These are phyloP conservation scores for Lepidonotus clava DNA, from an alignment of 2,888 invertebrate genomes.

Conservation along the genomic window DNA sequence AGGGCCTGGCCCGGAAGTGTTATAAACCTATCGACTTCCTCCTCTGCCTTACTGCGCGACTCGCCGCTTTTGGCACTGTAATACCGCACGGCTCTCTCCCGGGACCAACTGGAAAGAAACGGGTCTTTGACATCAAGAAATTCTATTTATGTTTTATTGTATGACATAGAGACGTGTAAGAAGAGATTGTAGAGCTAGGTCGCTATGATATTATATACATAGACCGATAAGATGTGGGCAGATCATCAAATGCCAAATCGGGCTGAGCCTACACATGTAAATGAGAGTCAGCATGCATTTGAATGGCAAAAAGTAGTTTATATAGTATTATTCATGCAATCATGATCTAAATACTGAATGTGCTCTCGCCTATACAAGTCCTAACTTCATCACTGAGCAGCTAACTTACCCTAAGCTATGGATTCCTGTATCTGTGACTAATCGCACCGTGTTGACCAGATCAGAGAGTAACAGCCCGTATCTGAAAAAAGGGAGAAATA, in stretches of 20 bases:
- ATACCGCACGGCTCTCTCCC: slow-evolving; percentile 57
- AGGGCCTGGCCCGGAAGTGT: slow-evolving; percentile 61
- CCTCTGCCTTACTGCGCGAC: slow-evolving; percentile 37
- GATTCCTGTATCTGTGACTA: slow-evolving; percentile 61
- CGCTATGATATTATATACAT: too few relatives aligned
- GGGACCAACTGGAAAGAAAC: slow-evolving; percentile 57
- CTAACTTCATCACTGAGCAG: background rate
- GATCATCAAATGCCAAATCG: too few relatives aligned
- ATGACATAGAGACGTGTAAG: too few relatives aligned
- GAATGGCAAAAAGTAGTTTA: background rate
- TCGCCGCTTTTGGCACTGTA: slow-evolving; percentile 54
- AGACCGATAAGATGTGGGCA: too few relatives aligned
- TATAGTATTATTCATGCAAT: background rate
- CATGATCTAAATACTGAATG: too few relatives aligned
- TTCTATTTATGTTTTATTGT: too few relatives aligned
- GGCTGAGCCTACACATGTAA: too few relatives aligned
- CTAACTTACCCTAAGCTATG: slow-evolving; percentile 60
- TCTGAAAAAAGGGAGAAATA: slow-evolving; percentile 37
- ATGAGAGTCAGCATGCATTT: background rate
- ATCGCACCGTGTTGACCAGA: slow-evolving; percentile 55
- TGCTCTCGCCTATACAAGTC: too few relatives aligned
- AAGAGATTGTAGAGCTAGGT: too few relatives aligned
- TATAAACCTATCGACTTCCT: slow-evolving; percentile 58
- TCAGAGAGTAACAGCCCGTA: slow-evolving; percentile 61
- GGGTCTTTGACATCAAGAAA: too few relatives aligned